These are phyloP conservation scores for Orchestes rusci DNA, from an alignment of 2,888 invertebrate genomes.

Conservation along the genomic window DNA sequence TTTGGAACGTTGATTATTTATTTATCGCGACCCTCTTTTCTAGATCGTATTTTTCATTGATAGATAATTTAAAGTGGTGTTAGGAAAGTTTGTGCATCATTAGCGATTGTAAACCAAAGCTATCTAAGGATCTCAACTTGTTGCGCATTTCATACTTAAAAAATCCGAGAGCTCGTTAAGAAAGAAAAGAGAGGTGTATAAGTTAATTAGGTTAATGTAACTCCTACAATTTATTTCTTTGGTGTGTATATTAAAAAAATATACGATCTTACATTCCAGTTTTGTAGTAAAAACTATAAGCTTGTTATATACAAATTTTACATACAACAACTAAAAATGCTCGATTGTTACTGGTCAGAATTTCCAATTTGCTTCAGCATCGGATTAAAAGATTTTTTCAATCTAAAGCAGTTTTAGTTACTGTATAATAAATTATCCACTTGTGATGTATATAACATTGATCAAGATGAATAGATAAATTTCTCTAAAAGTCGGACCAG, in stretches of 20 bases:
- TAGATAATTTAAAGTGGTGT: too few species aligned
- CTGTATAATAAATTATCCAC: constrained; percentile 38
- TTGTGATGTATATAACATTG: constrained; percentile 41
- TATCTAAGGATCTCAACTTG: background rate
- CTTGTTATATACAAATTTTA: constrained; percentile 40
- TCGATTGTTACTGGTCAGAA: constrained; percentile 7
- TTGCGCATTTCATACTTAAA: too few species aligned
- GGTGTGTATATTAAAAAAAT: constrained; percentile 44
- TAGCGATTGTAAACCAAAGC: background rate
- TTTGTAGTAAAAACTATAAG: constrained; percentile 43
- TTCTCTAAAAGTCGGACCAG: constrained; percentile 34
- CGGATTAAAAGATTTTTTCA: constrained; percentile 1
- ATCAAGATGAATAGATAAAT: constrained; percentile 20
- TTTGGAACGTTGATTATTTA: too few species aligned
- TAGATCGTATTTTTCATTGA: too few species aligned
- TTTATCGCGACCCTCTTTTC: too few species aligned
- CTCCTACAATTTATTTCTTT: constrained; percentile 36
- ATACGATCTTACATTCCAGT: constrained; percentile 41
- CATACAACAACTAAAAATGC: constrained; percentile 40
- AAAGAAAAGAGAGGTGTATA: constrained; percentile 31
- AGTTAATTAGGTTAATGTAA: constrained; percentile 30
- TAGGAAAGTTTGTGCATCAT: constrained; percentile 18
- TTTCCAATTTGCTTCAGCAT: too few species aligned
- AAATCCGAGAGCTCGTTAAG: constrained; percentile 28
- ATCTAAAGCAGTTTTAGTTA: constrained; percentile 36